Percentiles rank a stretch among this genome's conserved stretches.
Conservation (phyloP, 1,140 invertebrate genomes). For the Drosophila hydei region DNA sequence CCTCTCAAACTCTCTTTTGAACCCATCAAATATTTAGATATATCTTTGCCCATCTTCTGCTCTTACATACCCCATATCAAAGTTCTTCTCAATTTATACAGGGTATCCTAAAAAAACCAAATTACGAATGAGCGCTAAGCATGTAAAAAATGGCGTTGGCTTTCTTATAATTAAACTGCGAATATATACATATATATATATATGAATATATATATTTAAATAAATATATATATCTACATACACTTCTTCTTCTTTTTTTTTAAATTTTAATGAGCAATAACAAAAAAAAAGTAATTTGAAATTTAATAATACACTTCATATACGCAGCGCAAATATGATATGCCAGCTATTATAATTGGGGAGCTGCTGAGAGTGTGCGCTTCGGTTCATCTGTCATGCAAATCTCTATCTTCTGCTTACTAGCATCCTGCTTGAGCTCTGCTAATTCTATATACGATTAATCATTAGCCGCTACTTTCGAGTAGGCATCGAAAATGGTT, state of each 20-base stretch:
- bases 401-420: slow-evolving; percentile 61
- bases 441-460: slow-evolving; percentile 51
- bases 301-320: slow-evolving; percentile 41
- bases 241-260: slow-evolving; percentile 8
- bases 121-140: slow-evolving; percentile 23
- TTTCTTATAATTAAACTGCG: slow-evolving; percentile 77
- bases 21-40: neutral
- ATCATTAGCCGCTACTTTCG: neutral
- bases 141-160: slow-evolving; percentile 77
- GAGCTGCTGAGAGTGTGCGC: neutral
- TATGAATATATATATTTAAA: neutral
- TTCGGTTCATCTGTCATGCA: slow-evolving; percentile 55
- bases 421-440: slow-evolving; percentile 53
- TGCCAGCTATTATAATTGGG: slow-evolving; percentile 50
- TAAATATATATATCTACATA: too few species aligned
- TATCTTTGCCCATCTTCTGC: neutral
- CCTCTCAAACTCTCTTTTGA: neutral
- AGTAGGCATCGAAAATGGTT: too few species aligned
- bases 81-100: neutral
- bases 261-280: slow-evolving; percentile 69
- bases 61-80: neutral
- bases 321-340: slow-evolving; percentile 25
- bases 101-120: slow-evolving; percentile 10
- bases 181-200: neutral
- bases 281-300: slow-evolving; percentile 33